Evolutionary conservation across 2,888 invertebrate genomes (phyloP).

Genomic region (Drosophila trichaetosa): DNA sequence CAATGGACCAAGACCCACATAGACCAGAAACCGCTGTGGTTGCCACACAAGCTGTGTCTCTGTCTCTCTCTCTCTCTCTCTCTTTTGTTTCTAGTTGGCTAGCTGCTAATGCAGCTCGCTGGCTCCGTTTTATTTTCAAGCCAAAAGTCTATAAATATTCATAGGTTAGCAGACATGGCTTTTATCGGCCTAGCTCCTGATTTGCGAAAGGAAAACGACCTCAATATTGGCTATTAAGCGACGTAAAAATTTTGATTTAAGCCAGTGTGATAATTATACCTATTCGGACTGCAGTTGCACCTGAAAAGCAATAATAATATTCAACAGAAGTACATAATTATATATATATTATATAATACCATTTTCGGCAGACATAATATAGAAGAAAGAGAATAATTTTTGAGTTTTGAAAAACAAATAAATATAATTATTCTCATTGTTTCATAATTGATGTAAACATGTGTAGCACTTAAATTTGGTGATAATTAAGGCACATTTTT

Average conservation of each 20-base stretch:
- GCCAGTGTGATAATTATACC: background rate
- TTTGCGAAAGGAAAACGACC: constrained; percentile 66
- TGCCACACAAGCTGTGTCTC: constrained; percentile 54
- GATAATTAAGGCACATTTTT: constrained; percentile 3
- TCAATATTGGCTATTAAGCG: constrained; percentile 28
- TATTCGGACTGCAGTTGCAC: background rate
- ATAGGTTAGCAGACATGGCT: constrained; percentile 57
- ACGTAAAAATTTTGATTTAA: constrained; percentile 14
- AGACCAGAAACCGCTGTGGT: constrained; percentile 30
- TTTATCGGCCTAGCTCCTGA: constrained; percentile 36
- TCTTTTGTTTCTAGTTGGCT: constrained; percentile 3
- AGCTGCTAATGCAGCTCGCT: constrained; percentile 31
- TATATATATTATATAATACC: background rate
- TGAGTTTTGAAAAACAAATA: background rate
- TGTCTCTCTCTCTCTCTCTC: background rate
- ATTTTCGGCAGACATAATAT: background rate
- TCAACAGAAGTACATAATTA: background rate
- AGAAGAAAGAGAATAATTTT: no score
- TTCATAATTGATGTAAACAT: background rate
- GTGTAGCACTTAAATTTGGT: background rate
- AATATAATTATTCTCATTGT: background rate
- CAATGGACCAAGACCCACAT: constrained; percentile 41
- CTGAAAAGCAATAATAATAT: background rate
- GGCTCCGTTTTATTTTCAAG: constrained; percentile 38
- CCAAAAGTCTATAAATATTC: constrained; percentile 75